phyloP scores from a whole-genome alignment of 2,113 vertebrate genomes.

The Hemibagrus wyckioides region DNA sequence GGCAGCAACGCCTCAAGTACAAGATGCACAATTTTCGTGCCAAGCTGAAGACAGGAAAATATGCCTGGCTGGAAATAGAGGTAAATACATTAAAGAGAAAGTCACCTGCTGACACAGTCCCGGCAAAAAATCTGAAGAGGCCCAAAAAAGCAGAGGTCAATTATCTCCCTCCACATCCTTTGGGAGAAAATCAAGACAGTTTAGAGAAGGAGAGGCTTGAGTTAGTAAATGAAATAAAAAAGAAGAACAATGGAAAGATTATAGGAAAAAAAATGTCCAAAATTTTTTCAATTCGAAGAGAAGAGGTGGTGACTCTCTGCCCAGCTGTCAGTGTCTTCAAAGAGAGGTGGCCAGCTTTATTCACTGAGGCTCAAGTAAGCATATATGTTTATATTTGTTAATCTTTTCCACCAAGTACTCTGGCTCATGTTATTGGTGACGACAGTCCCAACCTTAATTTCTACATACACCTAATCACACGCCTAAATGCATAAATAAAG shows the following conservation, averaged over 20 bases:
- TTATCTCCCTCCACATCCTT: not conserved
- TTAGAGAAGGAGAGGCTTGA: slow-evolving; percentile 14
- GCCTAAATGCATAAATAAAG: too few relatives aligned
- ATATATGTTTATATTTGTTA: not conserved
- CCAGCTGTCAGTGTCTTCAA: not conserved
- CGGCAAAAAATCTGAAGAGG: not conserved
- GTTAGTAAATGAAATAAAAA: not conserved
- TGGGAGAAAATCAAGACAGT: not conserved
- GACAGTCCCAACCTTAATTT: too few relatives aligned
- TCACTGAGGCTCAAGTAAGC: not conserved
- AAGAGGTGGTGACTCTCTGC: not conserved
- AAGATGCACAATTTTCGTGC: not conserved
- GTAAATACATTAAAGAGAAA: not conserved
- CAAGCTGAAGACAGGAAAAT: not conserved
- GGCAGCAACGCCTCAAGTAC: not conserved
- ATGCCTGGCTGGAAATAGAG: not conserved
- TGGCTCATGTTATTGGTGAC: too few relatives aligned
- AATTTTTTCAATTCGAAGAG: not conserved
- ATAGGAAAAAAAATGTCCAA: not conserved
- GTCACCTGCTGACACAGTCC: not conserved
- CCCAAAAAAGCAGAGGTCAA: not conserved
- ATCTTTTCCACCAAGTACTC: not conserved
- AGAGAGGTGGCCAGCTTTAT: too few relatives aligned
- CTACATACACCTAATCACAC: too few relatives aligned
- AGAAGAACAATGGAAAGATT: not conserved